These are phyloP conservation scores for Acridotheres tristis DNA, from an alignment of 2,797 vertebrate species.

Conservation along the genomic window DNA sequence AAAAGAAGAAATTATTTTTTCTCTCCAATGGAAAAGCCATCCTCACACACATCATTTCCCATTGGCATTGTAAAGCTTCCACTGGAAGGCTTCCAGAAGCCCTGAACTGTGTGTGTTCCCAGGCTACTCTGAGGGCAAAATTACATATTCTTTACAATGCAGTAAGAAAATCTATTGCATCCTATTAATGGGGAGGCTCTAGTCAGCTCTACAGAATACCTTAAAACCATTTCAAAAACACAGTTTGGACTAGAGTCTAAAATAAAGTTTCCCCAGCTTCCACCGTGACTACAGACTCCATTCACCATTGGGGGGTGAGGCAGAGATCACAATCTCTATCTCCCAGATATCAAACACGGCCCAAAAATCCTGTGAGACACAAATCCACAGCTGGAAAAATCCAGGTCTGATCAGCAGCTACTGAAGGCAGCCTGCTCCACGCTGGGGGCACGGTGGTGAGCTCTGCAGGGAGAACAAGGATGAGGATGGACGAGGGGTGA, in stretches of 20 bases:
- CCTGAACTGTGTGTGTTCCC: background rate
- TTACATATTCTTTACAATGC: background rate
- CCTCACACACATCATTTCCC: background rate
- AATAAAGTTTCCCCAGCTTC: background rate
- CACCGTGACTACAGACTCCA: background rate
- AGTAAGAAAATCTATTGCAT: background rate
- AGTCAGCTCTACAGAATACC: background rate
- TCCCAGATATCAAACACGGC: background rate
- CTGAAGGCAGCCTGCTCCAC: background rate
- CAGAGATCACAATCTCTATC: background rate
- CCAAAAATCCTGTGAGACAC: background rate
- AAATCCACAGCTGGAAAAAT: background rate
- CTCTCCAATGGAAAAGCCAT: background rate
- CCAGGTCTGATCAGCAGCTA: background rate
- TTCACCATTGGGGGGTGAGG: background rate
- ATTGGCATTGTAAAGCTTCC: background rate
- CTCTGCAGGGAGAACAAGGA: background rate
- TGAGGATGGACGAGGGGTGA: rapidly evolving
- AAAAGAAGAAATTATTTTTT: background rate
- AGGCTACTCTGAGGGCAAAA: background rate
- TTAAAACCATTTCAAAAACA: background rate
- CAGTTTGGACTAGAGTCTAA: background rate
- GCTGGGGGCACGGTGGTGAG: background rate
- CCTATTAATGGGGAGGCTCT: background rate
- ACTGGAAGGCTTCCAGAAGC: background rate